These are phyloP conservation scores for Poeciliopsis turrubarensis DNA, from an alignment of 2,113 vertebrate genomes.

Conservation along the genomic window DNA sequence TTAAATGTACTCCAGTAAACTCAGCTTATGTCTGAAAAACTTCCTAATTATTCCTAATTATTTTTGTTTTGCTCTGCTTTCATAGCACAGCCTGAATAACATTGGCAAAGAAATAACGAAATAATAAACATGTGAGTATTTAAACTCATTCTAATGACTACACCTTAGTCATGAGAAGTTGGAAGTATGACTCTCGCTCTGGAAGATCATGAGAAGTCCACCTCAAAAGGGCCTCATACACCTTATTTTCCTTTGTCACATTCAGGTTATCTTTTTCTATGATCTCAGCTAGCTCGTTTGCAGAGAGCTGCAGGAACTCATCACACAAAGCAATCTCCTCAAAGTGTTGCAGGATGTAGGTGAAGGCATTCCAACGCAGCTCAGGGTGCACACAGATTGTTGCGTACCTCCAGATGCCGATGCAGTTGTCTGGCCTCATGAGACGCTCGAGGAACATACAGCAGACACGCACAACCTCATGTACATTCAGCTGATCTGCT, in stretches of 20 bases:
- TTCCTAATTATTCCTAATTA: background rate
- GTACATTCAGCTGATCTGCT: conserved; percentile 81
- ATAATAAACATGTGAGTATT: background rate
- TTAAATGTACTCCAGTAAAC: background rate
- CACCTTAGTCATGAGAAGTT: conserved; percentile 9
- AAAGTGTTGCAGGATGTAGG: conserved; percentile 84
- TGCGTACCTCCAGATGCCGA: conserved; percentile 78
- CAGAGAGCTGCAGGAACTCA: conserved; percentile 83
- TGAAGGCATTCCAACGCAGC: conserved; percentile 75
- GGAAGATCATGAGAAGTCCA: conserved; percentile 42
- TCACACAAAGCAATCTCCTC: conserved; percentile 68
- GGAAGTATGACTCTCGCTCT: conserved; percentile 11
- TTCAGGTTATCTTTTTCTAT: conserved; percentile 67
- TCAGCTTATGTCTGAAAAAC: no score
- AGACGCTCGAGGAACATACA: conserved; percentile 78
- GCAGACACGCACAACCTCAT: conserved; percentile 76
- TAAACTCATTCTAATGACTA: background rate
- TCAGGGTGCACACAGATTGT: conserved; percentile 31
- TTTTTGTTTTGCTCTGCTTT: background rate
- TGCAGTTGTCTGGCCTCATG: conserved; percentile 79
- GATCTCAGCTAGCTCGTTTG: conserved; percentile 77
- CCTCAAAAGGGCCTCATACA: conserved; percentile 30
- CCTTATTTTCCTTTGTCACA: conserved; percentile 29
- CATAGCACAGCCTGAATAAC: background rate
- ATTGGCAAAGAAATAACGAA: background rate